phyloP scores from a whole-genome alignment of 2,797 vertebrate species.

The Acrossocheilus wenchowensis region DNA sequence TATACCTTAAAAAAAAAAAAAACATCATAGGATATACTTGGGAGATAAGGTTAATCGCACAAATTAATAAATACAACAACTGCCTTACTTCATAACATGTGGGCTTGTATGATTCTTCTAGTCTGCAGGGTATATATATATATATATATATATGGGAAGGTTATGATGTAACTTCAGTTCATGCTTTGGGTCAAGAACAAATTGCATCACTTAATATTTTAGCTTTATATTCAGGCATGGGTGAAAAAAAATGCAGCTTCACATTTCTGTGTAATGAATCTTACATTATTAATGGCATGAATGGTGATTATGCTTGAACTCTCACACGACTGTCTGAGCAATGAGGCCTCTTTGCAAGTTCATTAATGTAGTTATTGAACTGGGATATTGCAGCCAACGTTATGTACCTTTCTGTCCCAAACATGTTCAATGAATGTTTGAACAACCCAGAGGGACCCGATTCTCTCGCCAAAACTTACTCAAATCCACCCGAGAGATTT shows the following conservation, averaged over 20 bases:
- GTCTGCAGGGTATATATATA: slow-evolving; percentile 69
- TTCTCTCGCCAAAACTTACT: slow-evolving; percentile 39
- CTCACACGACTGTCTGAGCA: slow-evolving; percentile 60
- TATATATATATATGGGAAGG: slow-evolving; percentile 65
- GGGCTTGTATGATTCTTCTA: slow-evolving; percentile 66
- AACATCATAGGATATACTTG: slow-evolving; percentile 62
- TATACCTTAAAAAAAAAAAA: slow-evolving; percentile 48
- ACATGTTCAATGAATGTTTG: slow-evolving; percentile 37
- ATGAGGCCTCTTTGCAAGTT: slow-evolving; percentile 68
- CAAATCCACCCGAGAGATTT: slow-evolving; percentile 58
- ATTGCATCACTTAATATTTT: slow-evolving; percentile 77
- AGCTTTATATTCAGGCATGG: slow-evolving; percentile 74
- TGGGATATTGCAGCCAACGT: slow-evolving; percentile 31
- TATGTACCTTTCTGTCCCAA: slow-evolving; percentile 30
- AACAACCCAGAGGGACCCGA: slow-evolving; percentile 52
- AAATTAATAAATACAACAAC: slow-evolving; percentile 78
- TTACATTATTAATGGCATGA: slow-evolving; percentile 84
- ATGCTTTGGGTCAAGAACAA: slow-evolving; percentile 79
- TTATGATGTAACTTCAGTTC: slow-evolving; percentile 75
- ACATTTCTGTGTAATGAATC: slow-evolving; percentile 83
- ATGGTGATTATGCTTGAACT: slow-evolving; percentile 78
- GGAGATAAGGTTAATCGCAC: slow-evolving; percentile 73
- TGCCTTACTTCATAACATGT: slow-evolving; percentile 66
- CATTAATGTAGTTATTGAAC: slow-evolving; percentile 68
- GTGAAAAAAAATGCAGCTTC: slow-evolving; percentile 76